phyloP scores from a whole-genome alignment of 2,888 invertebrate genomes.

The Carpatolechia fugitivella region DNA sequence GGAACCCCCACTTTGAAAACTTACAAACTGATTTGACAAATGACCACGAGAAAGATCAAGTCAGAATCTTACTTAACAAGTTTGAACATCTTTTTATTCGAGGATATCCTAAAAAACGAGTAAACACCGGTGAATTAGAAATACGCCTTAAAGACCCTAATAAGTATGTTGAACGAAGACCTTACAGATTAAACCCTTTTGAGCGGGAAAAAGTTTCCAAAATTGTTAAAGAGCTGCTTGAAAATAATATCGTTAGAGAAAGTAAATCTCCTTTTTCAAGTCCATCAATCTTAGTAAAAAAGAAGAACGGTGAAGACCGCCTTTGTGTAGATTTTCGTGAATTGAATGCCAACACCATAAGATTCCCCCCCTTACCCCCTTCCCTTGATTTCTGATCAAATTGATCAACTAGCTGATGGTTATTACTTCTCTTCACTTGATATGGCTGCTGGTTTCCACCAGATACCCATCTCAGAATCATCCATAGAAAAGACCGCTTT shows the following conservation, averaged over 20 bases:
- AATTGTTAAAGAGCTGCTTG: slow-evolving; percentile 31
- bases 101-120: slow-evolving; percentile 27
- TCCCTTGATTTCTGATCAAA: slow-evolving; percentile 30
- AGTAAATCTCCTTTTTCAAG: slow-evolving; percentile 36
- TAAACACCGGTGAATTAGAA: slow-evolving; percentile 32
- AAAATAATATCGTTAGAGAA: slow-evolving; percentile 33
- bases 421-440: slow-evolving; percentile 24
- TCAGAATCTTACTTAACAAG: slow-evolving; percentile 26
- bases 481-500: slow-evolving; percentile 36
- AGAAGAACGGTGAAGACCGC: slow-evolving; percentile 29
- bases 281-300: slow-evolving; percentile 29
- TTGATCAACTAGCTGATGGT: slow-evolving; percentile 26
- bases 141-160: slow-evolving; percentile 28
- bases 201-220: slow-evolving; percentile 32
- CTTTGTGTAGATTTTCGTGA: slow-evolving; percentile 33
- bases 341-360: slow-evolving; percentile 26
- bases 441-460: slow-evolving; percentile 32
- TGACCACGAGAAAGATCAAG: slow-evolving; percentile 18
- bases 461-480: slow-evolving; percentile 25
- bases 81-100: slow-evolving; percentile 28
- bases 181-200: slow-evolving; percentile 31
- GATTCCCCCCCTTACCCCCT: slow-evolving; percentile 31
- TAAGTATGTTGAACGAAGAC: slow-evolving; percentile 32
- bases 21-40: slow-evolving; percentile 25
- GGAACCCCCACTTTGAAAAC: neutral